Base-by-base conservation (phyloP, 2,888 invertebrate species). In the Hirtodrosophila histrioides region DNA sequence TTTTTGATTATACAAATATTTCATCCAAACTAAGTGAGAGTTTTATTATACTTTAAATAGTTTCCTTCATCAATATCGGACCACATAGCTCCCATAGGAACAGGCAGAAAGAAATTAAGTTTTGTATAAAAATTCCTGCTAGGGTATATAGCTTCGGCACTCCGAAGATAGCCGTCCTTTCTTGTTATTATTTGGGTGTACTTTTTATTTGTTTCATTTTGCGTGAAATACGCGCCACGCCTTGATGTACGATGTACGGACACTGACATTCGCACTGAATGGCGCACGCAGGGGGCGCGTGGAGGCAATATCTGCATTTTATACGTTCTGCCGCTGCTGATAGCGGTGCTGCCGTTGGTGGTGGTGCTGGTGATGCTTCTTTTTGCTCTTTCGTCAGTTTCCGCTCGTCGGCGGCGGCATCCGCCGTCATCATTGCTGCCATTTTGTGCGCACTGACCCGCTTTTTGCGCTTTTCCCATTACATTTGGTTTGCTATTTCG, bases 371-470 rank as follows among this genome's bases (percentile, higher is more conserved):
- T 63, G 39, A 27, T 39, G 37, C 50, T 69, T 24, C 60, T 75
- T 73, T 66, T 73, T 75, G 54, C 72, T 43, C 56, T 72, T 73
- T 76, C 71, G 64, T 65, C 71, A 69, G 72, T 62, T 62, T 67
- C 76, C 65, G 63, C 37, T 60, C 48, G 72, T 67, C 61, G 70
- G 61, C 71, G 69, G 56, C 67, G 74, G 80, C 78, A 70, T 83
- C 78, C 84, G 77, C 78, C 77, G 75, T 83, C 81, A 78, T 82
- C 84, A 78, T 75, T 75, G 81, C 71, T 83, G 77, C 78, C 81
- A 81, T 82, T 82, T 83, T 83, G 82, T 83, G 81, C 82, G 72
- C 84, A 69, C 84, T 82, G 82, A 82, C 82, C 84, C 82, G 84
- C 82, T 82, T 80, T 82, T 77, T 83, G 78, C 68, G 76, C 81